Conservation (phyloP, 2,888 invertebrate species). For the Coenonympha glycerion region DNA sequence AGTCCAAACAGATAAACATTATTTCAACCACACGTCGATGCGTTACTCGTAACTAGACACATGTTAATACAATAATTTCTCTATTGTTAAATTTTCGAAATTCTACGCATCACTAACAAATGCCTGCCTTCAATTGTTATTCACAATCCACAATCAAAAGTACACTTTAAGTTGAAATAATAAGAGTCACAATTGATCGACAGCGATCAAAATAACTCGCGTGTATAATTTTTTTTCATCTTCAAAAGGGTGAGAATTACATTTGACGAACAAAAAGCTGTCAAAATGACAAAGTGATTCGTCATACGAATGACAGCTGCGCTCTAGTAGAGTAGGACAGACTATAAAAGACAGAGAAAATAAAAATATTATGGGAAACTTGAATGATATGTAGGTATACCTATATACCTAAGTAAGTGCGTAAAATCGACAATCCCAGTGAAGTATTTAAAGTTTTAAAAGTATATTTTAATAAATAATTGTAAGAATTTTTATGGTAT, state of each 20-base stretch:
- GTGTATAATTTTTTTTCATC: slow-evolving; percentile 27
- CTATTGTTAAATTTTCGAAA: slow-evolving; percentile 4
- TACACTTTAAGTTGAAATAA: background rate
- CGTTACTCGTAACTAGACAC: background rate
- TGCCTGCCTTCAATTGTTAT: background rate
- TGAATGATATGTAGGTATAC: too few relatives aligned
- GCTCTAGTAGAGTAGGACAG: slow-evolving; percentile 39
- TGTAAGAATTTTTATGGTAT: too few relatives aligned
- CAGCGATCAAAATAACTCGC: background rate
- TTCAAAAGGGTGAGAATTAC: slow-evolving; percentile 67
- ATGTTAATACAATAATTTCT: slow-evolving; percentile 7
- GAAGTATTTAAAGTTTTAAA: background rate
- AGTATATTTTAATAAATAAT: background rate
- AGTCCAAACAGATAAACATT: background rate
- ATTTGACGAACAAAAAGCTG: slow-evolving; percentile 59
- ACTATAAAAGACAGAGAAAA: slow-evolving; percentile 25
- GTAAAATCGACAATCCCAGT: slow-evolving; percentile 41
- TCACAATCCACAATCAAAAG: background rate
- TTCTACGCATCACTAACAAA: slow-evolving; percentile 9
- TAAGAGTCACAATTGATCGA: background rate
- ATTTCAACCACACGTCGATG: background rate
- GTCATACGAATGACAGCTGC: slow-evolving; percentile 70
- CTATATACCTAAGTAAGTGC: too few relatives aligned
- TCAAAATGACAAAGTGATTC: slow-evolving; percentile 73
- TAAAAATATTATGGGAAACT: too few relatives aligned